Percentiles rank a stretch among this genome's conserved stretches.
Conservation (phyloP, 2,888 invertebrate species). For the Lasioglossum lativentre region DNA sequence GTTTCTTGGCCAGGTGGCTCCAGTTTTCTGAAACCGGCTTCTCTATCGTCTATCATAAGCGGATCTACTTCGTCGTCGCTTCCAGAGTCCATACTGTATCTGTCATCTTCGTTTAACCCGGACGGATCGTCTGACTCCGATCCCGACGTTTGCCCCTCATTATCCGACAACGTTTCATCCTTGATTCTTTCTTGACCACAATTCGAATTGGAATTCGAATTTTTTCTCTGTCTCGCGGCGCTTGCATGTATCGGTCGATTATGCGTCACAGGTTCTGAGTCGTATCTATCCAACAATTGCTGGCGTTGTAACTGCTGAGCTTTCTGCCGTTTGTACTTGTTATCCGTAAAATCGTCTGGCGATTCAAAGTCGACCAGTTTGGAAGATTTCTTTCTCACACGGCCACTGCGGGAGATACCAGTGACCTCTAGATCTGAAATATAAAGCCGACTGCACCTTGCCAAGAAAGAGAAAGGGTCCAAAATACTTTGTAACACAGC, state of each 20-base stretch:
- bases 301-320: conserved; percentile 78
- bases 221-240: conserved; percentile 70
- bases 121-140: conserved; percentile 80
- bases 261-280: conserved; percentile 70
- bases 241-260: conserved; percentile 61
- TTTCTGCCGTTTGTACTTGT: conserved; percentile 85
- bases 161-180: conserved; percentile 78
- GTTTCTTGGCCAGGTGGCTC: conserved; percentile 84
- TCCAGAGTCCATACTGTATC: conserved; percentile 79
- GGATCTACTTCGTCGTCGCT: conserved; percentile 83
- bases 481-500: conserved; percentile 72
- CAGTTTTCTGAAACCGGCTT: conserved; percentile 85
- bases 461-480: conserved; percentile 75
- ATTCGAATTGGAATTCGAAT: conserved; percentile 72
- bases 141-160: conserved; percentile 81
- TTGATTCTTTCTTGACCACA: conserved; percentile 70
- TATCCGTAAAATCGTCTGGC: conserved; percentile 92
- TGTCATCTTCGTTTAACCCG: conserved; percentile 78
- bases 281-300: conserved; percentile 80
- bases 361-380: conserved; percentile 97
- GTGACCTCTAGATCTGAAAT: conserved; percentile 91
- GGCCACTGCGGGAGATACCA: conserved; percentile 94
- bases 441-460: conserved; percentile 81
- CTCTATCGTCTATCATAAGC: conserved; percentile 83
- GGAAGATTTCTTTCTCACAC: conserved; percentile 97